Conservation (phyloP, 1,140 invertebrate genomes). For the Coenobita brevimanus region DNA sequence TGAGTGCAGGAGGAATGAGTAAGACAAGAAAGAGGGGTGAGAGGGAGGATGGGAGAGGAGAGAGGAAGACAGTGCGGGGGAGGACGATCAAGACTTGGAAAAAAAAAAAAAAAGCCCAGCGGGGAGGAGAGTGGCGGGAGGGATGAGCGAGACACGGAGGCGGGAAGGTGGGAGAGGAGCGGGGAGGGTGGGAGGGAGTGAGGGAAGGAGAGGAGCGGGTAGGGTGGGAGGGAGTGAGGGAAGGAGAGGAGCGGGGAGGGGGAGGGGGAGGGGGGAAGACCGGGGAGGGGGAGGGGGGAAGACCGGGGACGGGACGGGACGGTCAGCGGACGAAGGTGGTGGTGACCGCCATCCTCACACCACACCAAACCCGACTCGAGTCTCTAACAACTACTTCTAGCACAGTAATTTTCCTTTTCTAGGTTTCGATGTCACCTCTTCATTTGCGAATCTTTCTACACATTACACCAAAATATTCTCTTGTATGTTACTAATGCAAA, state of each 20-base stretch:
- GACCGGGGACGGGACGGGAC: too few relatives aligned
- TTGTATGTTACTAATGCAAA: too few relatives aligned
- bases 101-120: conserved; percentile 1
- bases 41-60: neutral
- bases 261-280: neutral
- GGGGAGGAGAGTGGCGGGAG: too few relatives aligned
- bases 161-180: neutral
- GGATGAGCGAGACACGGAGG: neutral
- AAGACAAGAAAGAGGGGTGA: conserved; percentile 12
- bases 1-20: too few relatives aligned
- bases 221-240: neutral
- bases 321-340: too few relatives aligned
- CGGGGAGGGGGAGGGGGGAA: neutral
- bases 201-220: neutral
- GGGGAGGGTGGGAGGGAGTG: neutral
- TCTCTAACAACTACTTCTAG: too few relatives aligned
- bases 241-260: neutral
- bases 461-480: too few relatives aligned
- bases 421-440: too few relatives aligned
- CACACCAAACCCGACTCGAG: too few relatives aligned
- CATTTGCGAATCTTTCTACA: too few relatives aligned
- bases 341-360: too few relatives aligned
- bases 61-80: neutral
- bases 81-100: neutral
- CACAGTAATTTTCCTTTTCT: too few relatives aligned